phyloP scores from a whole-genome alignment of 2,888 invertebrate genomes.

The Globia sparganii region DNA sequence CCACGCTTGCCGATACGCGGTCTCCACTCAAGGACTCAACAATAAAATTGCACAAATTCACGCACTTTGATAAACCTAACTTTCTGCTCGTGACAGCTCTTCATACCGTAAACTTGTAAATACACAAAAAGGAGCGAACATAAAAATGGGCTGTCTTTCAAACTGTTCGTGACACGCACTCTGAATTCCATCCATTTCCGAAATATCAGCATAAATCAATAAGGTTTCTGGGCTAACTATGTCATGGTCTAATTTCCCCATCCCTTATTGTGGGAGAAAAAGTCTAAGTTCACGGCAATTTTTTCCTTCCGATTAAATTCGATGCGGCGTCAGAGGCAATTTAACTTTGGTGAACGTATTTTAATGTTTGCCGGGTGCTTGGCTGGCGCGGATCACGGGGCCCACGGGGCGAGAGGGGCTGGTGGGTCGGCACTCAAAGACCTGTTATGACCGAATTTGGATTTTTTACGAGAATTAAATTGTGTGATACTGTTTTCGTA shows the following conservation, averaged over 20 bases:
- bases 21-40: too few relatives aligned
- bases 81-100: slow-evolving; percentile 20
- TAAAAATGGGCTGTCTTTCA: slow-evolving; percentile 26
- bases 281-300: slow-evolving; percentile 49
- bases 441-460: slow-evolving; percentile 32
- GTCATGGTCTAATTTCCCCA: slow-evolving; percentile 54
- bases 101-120: slow-evolving; percentile 20
- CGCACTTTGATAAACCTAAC: not conserved
- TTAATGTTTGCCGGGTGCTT: slow-evolving; percentile 53
- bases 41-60: not conserved
- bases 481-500: slow-evolving; percentile 45
- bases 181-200: slow-evolving; percentile 26
- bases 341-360: slow-evolving; percentile 66
- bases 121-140: slow-evolving; percentile 21
- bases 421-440: not conserved
- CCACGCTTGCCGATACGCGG: too few relatives aligned
- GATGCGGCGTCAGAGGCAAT: slow-evolving; percentile 57
- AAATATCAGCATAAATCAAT: slow-evolving; percentile 53
- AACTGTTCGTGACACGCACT: slow-evolving; percentile 45
- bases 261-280: slow-evolving; percentile 29
- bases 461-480: slow-evolving; percentile 48
- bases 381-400: slow-evolving; percentile 4
- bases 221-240: slow-evolving; percentile 47
- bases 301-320: slow-evolving; percentile 64
- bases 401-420: not conserved